Evolutionary conservation across 1,140 invertebrate genomes (phyloP).

Genomic region (Hylaeus volcanicus): DNA sequence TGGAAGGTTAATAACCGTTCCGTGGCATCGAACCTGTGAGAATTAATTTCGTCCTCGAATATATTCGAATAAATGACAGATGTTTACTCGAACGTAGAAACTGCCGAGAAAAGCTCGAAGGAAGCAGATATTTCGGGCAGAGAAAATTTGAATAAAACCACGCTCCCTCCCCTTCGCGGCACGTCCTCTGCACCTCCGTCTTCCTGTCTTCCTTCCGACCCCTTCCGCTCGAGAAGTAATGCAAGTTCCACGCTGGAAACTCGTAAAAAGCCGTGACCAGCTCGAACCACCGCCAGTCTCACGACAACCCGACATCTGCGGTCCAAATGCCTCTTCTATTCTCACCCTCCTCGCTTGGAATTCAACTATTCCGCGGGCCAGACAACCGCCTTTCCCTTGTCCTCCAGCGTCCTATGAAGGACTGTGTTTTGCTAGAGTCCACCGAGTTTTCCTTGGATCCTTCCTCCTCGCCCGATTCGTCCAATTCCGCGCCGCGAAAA

Average conservation of each 20-base stretch:
- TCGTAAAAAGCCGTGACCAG: constrained; percentile 40
- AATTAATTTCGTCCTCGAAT: no score
- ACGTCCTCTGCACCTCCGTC: neutral
- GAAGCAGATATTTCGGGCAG: constrained; percentile 32
- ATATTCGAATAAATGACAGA: no score
- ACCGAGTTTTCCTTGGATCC: neutral
- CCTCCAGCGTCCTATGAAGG: neutral
- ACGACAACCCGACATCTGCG: constrained; percentile 35
- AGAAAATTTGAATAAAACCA: constrained; percentile 55
- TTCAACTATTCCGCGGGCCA: neutral
- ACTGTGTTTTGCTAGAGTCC: neutral
- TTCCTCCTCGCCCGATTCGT: neutral
- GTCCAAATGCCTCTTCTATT: neutral
- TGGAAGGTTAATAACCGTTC: neutral
- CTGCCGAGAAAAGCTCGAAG: neutral
- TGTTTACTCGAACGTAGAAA: neutral
- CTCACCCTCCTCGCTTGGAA: constrained; percentile 5
- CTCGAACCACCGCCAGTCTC: neutral
- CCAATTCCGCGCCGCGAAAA: neutral
- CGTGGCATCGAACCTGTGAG: no score
- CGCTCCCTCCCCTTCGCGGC: neutral
- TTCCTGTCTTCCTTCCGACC: neutral
- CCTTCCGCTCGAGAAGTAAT: constrained; percentile 22
- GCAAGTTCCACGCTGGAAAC: constrained; percentile 46
- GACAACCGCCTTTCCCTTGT: neutral